These are phyloP conservation scores for Danio albolineatus DNA, from an alignment of 2,797 vertebrate genomes.

Conservation along the genomic window DNA sequence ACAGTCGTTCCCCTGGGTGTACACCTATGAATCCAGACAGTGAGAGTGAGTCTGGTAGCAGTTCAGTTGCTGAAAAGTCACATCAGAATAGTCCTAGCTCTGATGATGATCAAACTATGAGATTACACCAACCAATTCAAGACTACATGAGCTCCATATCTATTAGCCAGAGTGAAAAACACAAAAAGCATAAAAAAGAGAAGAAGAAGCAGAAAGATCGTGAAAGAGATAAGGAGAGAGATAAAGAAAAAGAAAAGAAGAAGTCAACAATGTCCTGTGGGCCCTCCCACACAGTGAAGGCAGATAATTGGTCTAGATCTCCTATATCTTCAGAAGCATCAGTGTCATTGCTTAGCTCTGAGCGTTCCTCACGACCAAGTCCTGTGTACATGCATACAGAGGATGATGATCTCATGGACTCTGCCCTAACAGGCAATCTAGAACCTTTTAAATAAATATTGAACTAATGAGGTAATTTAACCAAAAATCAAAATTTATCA, in stretches of 20 bases:
- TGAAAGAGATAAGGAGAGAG: slow-evolving; percentile 76
- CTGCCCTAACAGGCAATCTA: slow-evolving; percentile 92
- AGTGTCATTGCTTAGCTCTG: slow-evolving; percentile 87
- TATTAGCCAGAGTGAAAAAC: slow-evolving; percentile 89
- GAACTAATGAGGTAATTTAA: background rate
- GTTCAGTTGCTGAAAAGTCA: slow-evolving; percentile 95
- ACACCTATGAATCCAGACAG: slow-evolving; percentile 96
- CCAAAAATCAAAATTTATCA: too few relatives aligned
- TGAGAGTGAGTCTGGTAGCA: slow-evolving; percentile 96
- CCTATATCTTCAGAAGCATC: slow-evolving; percentile 91
- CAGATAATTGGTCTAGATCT: slow-evolving; percentile 96
- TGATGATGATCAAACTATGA: slow-evolving; percentile 89
- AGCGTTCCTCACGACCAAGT: slow-evolving; percentile 88
- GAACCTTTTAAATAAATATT: slow-evolving; percentile 31
- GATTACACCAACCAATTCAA: slow-evolving; percentile 80
- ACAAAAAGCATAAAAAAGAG: slow-evolving; percentile 99
- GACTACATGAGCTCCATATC: slow-evolving; percentile 86
- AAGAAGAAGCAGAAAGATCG: slow-evolving; percentile 96
- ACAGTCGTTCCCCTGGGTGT: slow-evolving; percentile 96
- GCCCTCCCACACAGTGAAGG: slow-evolving; percentile 86
- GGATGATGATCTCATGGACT: slow-evolving; percentile 98
- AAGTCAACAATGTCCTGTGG: slow-evolving; percentile 80
- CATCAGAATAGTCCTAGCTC: slow-evolving; percentile 99
- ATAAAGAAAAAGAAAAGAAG: slow-evolving; percentile 83
- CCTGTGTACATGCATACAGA: slow-evolving; percentile 93